phyloP scores from a whole-genome alignment of 2,888 invertebrate species.

The Pristionchus exspectatus region DNA sequence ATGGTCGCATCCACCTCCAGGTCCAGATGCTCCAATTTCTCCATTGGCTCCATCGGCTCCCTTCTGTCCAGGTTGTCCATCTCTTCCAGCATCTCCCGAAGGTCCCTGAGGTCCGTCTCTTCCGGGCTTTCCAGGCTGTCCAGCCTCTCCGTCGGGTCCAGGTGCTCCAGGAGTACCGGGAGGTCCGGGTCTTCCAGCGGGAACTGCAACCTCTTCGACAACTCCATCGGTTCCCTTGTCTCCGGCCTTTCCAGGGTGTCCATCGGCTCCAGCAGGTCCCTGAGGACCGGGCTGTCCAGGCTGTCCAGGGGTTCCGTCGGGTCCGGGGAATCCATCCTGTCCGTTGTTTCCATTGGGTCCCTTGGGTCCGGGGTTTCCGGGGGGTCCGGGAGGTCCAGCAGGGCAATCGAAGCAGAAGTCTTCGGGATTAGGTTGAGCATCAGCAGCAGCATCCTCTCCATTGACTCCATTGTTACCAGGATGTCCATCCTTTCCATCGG shows the following conservation, averaged over 20 bases:
- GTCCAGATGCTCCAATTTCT: constrained; percentile 54
- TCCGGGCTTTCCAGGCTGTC: constrained; percentile 69
- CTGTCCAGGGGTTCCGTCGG: constrained; percentile 58
- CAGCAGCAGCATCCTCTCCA: constrained; percentile 63
- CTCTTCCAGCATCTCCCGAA: constrained; percentile 69
- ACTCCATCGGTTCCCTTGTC: constrained; percentile 44
- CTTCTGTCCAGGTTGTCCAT: constrained; percentile 61
- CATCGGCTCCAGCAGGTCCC: constrained; percentile 71
- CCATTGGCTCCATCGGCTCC: constrained; percentile 49
- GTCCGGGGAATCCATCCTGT: constrained; percentile 66
- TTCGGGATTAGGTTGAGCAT: constrained; percentile 58
- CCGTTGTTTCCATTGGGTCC: constrained; percentile 68
- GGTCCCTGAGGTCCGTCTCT: constrained; percentile 72
- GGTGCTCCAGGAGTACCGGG: constrained; percentile 68
- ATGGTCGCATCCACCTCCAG: constrained; percentile 58
- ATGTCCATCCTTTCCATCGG: constrained; percentile 66
- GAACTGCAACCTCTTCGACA: constrained; percentile 62
- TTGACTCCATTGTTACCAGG: constrained; percentile 66
- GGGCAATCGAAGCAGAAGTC: constrained; percentile 69
- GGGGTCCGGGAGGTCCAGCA: constrained; percentile 63
- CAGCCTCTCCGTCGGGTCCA: constrained; percentile 68
- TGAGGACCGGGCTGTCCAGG: constrained; percentile 64
- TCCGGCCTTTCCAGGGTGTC: constrained; percentile 67
- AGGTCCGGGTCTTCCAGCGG: constrained; percentile 71
- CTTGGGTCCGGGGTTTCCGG: constrained; percentile 62